These are phyloP conservation scores for Pseudochaenichthys georgianus DNA, from an alignment of 2,797 vertebrate species.

Conservation along the genomic window DNA sequence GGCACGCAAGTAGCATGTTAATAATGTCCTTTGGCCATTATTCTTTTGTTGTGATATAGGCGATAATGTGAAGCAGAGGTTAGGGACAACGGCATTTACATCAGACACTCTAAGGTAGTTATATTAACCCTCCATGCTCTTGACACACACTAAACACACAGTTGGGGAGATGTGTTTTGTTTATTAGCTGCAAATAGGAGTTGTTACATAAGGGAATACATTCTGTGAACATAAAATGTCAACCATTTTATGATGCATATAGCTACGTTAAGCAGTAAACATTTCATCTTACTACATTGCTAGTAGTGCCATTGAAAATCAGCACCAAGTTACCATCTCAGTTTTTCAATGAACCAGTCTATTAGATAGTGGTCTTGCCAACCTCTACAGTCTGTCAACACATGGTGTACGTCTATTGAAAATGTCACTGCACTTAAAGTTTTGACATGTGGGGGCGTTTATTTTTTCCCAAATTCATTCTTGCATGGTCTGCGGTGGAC, in stretches of 20 bases:
- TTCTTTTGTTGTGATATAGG: constrained; percentile 44
- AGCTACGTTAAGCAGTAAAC: not conserved
- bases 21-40: constrained; percentile 39
- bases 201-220: not conserved
- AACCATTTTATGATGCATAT: not conserved
- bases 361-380: constrained; percentile 3
- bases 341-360: not conserved
- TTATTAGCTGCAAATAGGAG: not conserved
- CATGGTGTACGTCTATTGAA: constrained; percentile 17
- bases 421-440: constrained; percentile 32
- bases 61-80: constrained; percentile 42
- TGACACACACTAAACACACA: not conserved
- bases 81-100: constrained; percentile 23
- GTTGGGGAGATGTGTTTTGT: not conserved
- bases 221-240: not conserved
- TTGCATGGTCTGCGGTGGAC: constrained; percentile 10
- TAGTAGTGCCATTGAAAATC: not conserved
- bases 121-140: not conserved
- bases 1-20: constrained; percentile 59
- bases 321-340: constrained; percentile 1
- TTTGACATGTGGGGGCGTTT: constrained; percentile 18
- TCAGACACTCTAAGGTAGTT: constrained; percentile 4
- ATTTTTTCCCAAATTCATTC: constrained; percentile 28
- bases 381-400: constrained; percentile 21
- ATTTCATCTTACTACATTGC: not conserved